Evolutionary conservation across 30 jellyfish, hydroid and myxozoan genomes (phyloP), one percentile per base, ranked within the genome.

Genomic region (Cassiopea andromeda): DNA sequence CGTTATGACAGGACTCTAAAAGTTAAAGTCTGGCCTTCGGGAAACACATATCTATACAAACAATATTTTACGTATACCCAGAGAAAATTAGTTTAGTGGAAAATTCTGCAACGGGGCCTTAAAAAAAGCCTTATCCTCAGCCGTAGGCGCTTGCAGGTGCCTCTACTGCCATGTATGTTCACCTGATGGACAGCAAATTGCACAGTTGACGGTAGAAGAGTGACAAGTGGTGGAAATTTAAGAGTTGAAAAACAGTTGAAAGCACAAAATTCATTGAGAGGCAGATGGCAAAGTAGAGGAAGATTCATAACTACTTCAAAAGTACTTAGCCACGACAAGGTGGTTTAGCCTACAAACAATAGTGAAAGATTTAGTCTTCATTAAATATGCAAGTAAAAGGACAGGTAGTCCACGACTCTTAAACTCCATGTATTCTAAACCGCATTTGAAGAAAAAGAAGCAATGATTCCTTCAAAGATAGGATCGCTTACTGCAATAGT

Each of bases 381-480:
- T 87, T 87, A 87, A 87, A 87, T 66, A 87, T 87, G 90, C 94
- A 87, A 87, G 94, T 86, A 87, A 87, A 79, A 59, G 94, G 74
- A 78, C 94, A 87, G 84, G 94, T 87, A 73, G 94, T 77, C 94
- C 90, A 77, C 78, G 66, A 75, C 90, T 87, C 82, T 80, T 60
- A 49, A 48, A 78, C 74, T 77, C 90, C 72, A 16, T 43, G 73
- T 46, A 46, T 78, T 78, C 68, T 54, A 83, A 78, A 78, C 89
- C 93, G 87, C 93, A 86, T 73, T 38, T 44, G 57, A 77, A 49
- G 54, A 80, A 66, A 60, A 69, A 87, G 78, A 68, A 47, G 67
- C 50, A 87, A 87, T 45, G 92, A 7, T 59, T 47, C 59, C 83
- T 57, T 77, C 46, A 84, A 69, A 83, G 77, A 83, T 69, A 27